Conservation (phyloP, 1,140 invertebrate genomes). For the Drosophila littoralis region DNA sequence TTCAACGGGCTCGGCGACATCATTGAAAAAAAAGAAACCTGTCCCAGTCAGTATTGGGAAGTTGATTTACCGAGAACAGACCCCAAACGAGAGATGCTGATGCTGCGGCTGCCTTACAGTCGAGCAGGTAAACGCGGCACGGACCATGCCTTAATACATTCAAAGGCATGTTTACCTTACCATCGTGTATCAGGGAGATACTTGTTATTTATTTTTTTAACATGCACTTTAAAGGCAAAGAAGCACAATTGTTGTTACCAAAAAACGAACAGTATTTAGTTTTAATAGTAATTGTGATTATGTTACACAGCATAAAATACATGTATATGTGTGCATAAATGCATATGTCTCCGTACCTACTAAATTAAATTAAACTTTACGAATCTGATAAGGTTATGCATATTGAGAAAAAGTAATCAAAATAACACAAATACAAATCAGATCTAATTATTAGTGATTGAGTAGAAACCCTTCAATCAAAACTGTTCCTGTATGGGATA, state of each 20-base stretch:
- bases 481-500: too few relatives aligned
- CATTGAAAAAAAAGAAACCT: constrained; percentile 68
- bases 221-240: constrained; percentile 32
- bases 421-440: too few relatives aligned
- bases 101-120: constrained; percentile 32
- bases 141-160: constrained; percentile 62
- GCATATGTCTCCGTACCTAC: constrained; percentile 25
- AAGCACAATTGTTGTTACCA: constrained; percentile 21
- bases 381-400: too few relatives aligned
- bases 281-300: constrained; percentile 27
- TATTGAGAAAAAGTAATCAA: too few relatives aligned
- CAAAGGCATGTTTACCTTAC: constrained; percentile 65
- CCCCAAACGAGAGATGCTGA: constrained; percentile 4
- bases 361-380: too few relatives aligned
- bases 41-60: constrained; percentile 59
- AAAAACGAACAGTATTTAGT: constrained; percentile 20
- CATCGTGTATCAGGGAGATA: constrained; percentile 61
- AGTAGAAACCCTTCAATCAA: too few relatives aligned
- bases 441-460: too few relatives aligned
- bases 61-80: constrained; percentile 50
- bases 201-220: constrained; percentile 32
- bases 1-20: constrained; percentile 79
- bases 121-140: constrained; percentile 59
- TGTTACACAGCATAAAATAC: neutral
- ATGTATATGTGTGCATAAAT: neutral